These are phyloP conservation scores for Trachymyrmex septentrionalis DNA, from an alignment of 1,140 invertebrate species.

Conservation along the genomic window DNA sequence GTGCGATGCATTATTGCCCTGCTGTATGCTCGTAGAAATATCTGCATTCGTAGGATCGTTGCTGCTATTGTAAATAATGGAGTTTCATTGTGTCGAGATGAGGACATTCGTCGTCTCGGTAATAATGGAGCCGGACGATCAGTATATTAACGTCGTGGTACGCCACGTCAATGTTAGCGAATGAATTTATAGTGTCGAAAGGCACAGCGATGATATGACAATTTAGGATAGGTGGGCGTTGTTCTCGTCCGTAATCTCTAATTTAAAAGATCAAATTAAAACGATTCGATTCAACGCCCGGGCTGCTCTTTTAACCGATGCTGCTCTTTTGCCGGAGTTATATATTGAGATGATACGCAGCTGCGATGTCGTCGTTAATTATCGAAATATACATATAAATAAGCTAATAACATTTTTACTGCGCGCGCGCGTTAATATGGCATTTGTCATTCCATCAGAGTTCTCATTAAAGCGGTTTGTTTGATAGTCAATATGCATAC, in stretches of 20 bases:
- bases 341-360: background rate
- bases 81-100: slow-evolving; percentile 37
- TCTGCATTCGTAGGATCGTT: slow-evolving; percentile 50
- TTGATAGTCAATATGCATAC: slow-evolving; percentile 15
- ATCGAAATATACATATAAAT: slow-evolving; percentile 59
- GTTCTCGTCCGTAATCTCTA: slow-evolving; percentile 38
- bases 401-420: slow-evolving; percentile 70
- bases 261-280: slow-evolving; percentile 74
- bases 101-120: slow-evolving; percentile 37
- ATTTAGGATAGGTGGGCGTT: slow-evolving; percentile 9
- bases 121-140: slow-evolving; percentile 37
- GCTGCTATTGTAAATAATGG: slow-evolving; percentile 56
- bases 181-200: slow-evolving; percentile 41
- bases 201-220: background rate
- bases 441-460: slow-evolving; percentile 8
- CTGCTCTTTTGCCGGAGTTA: background rate
- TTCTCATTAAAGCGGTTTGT: slow-evolving; percentile 20
- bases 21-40: slow-evolving; percentile 41
- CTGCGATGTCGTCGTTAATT: slow-evolving; percentile 21
- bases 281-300: slow-evolving; percentile 38
- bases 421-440: slow-evolving; percentile 19
- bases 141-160: slow-evolving; percentile 44
- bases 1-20: slow-evolving; percentile 50
- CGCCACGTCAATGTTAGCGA: slow-evolving; percentile 21
- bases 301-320: slow-evolving; percentile 49